phyloP scores from a whole-genome alignment of 1,140 invertebrate species.

The Procambarus virginalis region DNA sequence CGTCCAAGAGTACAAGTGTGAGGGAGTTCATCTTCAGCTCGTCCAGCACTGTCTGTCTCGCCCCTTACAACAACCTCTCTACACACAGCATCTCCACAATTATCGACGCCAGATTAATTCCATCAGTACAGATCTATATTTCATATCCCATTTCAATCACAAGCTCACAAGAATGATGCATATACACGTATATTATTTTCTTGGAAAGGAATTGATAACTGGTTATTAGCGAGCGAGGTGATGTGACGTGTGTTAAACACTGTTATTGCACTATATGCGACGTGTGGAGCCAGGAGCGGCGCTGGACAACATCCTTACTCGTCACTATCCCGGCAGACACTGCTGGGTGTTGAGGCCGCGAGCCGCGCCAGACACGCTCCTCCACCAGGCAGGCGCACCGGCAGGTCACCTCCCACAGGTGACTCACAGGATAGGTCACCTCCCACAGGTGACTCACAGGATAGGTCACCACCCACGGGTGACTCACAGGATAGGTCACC shows the following conservation, averaged over 20 bases:
- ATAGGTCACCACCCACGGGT: too few species aligned
- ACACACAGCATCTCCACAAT: not conserved
- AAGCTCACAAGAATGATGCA: not conserved
- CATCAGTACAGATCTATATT: not conserved
- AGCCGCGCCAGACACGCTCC: too few species aligned
- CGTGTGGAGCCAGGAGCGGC: not conserved
- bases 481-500: too few species aligned
- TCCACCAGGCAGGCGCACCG: not conserved
- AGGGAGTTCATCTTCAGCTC: slow-evolving; percentile 22
- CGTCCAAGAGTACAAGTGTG: not conserved
- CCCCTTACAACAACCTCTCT: not conserved
- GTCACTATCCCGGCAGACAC: not conserved
- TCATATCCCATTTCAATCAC: not conserved
- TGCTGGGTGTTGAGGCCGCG: not conserved
- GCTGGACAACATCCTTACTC: not conserved
- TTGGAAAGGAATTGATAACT: too few species aligned
- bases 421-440: too few species aligned
- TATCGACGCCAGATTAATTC: not conserved
- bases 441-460: too few species aligned
- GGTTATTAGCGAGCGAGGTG: not conserved
- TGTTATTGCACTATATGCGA: not conserved
- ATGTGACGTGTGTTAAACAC: not conserved
- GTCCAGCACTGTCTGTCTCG: not conserved
- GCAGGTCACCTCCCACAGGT: not conserved
- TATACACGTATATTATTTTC: not conserved